Base-by-base conservation (phyloP, 2,888 invertebrate species). In the Amblyjoppa fuscipennis region DNA sequence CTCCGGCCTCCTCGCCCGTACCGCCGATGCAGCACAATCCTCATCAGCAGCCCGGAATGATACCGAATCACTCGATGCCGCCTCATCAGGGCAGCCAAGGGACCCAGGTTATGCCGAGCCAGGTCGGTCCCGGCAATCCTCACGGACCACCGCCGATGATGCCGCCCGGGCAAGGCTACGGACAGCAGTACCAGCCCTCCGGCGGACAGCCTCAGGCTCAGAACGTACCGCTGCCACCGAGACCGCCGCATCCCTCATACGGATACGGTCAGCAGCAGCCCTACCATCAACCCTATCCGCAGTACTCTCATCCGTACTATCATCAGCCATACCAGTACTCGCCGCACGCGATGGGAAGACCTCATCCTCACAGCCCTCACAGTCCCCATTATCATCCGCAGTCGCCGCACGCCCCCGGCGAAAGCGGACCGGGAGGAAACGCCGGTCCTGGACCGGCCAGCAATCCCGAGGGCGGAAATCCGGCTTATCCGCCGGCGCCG, bases 281-380 rank as follows among this genome's bases (percentile, higher is more conserved):
- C 5, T 95, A 95, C 87, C 95, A 95, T 88, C 94, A 94, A 87
- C 94, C 94, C 2, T 95, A 95, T 83, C 94, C 95, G 0, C 94
- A 95, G 84, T 95, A 95, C 59, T 94, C 95, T 2, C 95, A 95
- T 90, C 94, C 95, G 0, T 95, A 95, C 84, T 95, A 95, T 88
- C 95, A 95, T 90, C 95, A 95, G 83, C 95, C 95, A 0, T 95
- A 95, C 89, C 95, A 95, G 83, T 95, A 95, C 91, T 95, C 95
- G 16, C 95, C 95, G 0, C 95, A 95, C 89, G 87, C 91, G 2
- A 94, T 95, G 93, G 93, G 93, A 16, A 92, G 95, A 31, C 94
- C 95, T 1, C 95, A 95, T 89, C 93, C 93, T 6, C 95, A 93
- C 77, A 90, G 91, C 53, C 92, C 92, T 4, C 92, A 92, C 83